Percentiles rank a stretch among this genome's conserved stretches.
These are phyloP conservation scores for Drosophila affinis DNA, from an alignment of 2,888 invertebrate genomes.

Conservation along the genomic window DNA sequence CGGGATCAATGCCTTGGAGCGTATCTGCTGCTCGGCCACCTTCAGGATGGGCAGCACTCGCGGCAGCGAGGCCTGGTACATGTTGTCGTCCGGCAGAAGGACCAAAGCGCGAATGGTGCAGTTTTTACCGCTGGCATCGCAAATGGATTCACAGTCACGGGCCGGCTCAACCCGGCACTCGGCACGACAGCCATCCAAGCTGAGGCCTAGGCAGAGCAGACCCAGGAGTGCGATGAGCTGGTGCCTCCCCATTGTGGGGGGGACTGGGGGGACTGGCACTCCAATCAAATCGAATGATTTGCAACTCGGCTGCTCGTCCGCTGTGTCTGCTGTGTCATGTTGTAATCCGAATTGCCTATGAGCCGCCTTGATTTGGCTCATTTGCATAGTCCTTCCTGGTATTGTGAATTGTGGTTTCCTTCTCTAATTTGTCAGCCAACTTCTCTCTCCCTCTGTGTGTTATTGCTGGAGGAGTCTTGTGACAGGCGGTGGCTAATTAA, in stretches of 20 bases:
- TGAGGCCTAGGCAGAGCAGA: constrained; percentile 43
- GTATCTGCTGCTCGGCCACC: constrained; percentile 86
- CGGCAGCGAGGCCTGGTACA: constrained; percentile 85
- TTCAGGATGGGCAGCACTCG: constrained; percentile 87
- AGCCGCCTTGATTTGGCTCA: constrained; percentile 17
- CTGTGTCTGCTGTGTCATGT: constrained; percentile 18
- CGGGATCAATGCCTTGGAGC: constrained; percentile 85
- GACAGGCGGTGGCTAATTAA: constrained; percentile 41
- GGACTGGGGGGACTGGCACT: neutral
- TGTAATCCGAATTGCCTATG: constrained; percentile 9
- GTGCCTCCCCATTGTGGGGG: constrained; percentile 18
- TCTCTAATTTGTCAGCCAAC: neutral
- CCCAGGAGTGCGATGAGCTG: constrained; percentile 15
- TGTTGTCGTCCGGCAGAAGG: constrained; percentile 86
- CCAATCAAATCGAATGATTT: constrained; percentile 29
- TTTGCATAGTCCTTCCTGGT: constrained; percentile 39
- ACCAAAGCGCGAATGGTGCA: constrained; percentile 88
- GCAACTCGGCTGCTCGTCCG: constrained; percentile 5
- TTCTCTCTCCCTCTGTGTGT: neutral
- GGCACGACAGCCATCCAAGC: constrained; percentile 35
- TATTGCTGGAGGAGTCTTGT: constrained; percentile 16
- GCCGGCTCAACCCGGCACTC: constrained; percentile 76
- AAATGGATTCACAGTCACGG: constrained; percentile 80
- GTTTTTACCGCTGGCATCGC: constrained; percentile 56
- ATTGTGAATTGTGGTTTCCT: constrained; percentile 5